Evolutionary conservation across 2,797 vertebrate genomes (phyloP), one percentile per base, ranked within the genome.

Genomic region (Falco columbarius): DNA sequence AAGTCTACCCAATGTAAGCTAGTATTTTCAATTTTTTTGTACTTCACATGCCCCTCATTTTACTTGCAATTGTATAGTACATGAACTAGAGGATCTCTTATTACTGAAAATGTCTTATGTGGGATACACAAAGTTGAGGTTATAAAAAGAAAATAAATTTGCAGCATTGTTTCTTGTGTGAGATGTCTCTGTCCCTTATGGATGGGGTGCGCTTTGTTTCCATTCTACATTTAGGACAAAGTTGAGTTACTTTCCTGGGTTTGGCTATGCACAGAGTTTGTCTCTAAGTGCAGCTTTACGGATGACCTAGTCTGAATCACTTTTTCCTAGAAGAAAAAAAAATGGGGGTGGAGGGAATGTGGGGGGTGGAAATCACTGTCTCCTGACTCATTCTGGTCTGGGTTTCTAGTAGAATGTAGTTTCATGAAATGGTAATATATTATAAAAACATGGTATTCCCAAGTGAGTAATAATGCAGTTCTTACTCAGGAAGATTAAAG

Each of bases 71-170:
- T 96, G 81, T 95, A 58, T 67, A 80, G 49, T 86, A 61, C 17
- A 4, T 89, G 63, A 94, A 76, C 52, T 71, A 80, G 77, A 76
- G 81, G 52, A 61, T 86, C 70, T 93, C 73, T 10, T 92, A 76
- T 61, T 92, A 46, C 81, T 94, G 71, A 61, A 92, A 85, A 90
- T 95, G 86, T 93, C 71, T 82, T 91, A 59, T 3, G 18, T 93
- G 88, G 84, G 93, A 52, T 74, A 77, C 95, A 94, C 49, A 58
- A 81, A 95, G 84, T 59, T 90, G 93, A 95, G 79, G 92, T 89
- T 96, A 94, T 89, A 66, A 94, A 93, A 66, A 89, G 89, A 94
- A 95, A 94, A 96, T 96, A 96, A 95, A 96, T 88, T 63, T 94
- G 66, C 73, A n/a, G 75, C 82, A 49, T 75, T 96, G 56, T 93